Conservation (phyloP, 1,140 invertebrate genomes). For the Macrotrachela quadricornifera region DNA sequence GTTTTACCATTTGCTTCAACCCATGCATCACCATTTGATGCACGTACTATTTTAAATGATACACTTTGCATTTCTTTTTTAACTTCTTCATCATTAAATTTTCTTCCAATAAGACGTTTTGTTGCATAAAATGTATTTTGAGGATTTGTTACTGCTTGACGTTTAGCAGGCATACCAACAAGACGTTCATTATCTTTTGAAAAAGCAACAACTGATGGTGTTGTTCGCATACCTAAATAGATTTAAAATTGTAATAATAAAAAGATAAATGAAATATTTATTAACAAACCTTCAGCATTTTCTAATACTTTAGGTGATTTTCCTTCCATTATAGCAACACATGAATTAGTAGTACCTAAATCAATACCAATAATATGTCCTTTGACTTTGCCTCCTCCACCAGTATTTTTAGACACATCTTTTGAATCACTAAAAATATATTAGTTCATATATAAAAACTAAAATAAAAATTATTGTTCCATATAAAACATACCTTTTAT, state of each 20-base stretch:
- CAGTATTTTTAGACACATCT: too few species aligned
- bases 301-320: slow-evolving; percentile 69
- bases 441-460: too few species aligned
- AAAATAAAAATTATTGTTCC: too few species aligned
- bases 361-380: slow-evolving; percentile 72
- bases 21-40: slow-evolving; percentile 99
- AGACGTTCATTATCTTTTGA: slow-evolving; percentile 66
- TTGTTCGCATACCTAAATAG: slow-evolving; percentile 49
- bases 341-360: slow-evolving; percentile 88
- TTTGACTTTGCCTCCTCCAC: background rate
- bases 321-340: slow-evolving; percentile 89
- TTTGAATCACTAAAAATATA: too few species aligned
- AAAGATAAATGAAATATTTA: slow-evolving; percentile 41
- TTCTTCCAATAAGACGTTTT: slow-evolving; percentile 82
- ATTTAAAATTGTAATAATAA: too few species aligned
- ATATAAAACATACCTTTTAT: too few species aligned
- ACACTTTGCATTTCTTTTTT: slow-evolving; percentile 87
- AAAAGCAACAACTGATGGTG: slow-evolving; percentile 85
- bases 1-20: slow-evolving; percentile 79
- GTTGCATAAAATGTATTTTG: slow-evolving; percentile 95
- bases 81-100: slow-evolving; percentile 83
- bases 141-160: slow-evolving; percentile 96
- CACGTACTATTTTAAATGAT: slow-evolving; percentile 85
- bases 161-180: slow-evolving; percentile 90
- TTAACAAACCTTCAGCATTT: slow-evolving; percentile 75